Evolutionary conservation across 2,888 invertebrate genomes (phyloP).

Genomic region (Apomyelois bistriatella): DNA sequence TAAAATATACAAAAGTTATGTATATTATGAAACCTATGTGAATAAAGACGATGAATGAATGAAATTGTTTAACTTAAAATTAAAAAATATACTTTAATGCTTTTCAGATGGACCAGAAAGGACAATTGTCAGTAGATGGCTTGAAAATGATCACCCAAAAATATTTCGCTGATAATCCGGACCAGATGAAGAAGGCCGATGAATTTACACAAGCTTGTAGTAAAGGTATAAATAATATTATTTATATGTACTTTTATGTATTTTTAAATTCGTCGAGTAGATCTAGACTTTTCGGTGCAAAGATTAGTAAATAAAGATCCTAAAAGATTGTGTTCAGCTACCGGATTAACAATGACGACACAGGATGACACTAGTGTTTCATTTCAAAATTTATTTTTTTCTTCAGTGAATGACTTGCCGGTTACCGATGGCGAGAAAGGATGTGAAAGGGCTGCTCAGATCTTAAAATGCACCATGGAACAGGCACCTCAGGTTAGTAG

Average conservation of each 20-base stretch:
- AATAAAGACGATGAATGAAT: too few relatives aligned
- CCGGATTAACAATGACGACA: too few relatives aligned
- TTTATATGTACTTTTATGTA: not conserved
- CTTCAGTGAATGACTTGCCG: slow-evolving; percentile 41
- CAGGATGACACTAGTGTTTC: too few relatives aligned
- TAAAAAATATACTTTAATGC: not conserved
- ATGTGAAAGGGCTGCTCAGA: slow-evolving; percentile 52
- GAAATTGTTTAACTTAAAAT: too few relatives aligned
- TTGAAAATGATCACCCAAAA: slow-evolving; percentile 44
- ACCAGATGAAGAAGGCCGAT: slow-evolving; percentile 43
- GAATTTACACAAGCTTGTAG: slow-evolving; percentile 58
- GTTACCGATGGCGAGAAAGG: slow-evolving; percentile 48
- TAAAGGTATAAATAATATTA: slow-evolving; percentile 37
- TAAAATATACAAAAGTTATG: too few relatives aligned
- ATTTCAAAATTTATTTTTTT: not conserved
- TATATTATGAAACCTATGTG: too few relatives aligned
- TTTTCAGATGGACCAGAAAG: slow-evolving; percentile 61
- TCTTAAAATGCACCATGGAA: slow-evolving; percentile 46
- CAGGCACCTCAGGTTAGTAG: slow-evolving; percentile 38
- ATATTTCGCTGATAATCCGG: slow-evolving; percentile 47
- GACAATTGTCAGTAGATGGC: slow-evolving; percentile 53
- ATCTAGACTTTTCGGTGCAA: too few relatives aligned
- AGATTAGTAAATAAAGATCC: too few relatives aligned
- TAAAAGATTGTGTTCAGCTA: too few relatives aligned
- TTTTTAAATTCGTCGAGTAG: too few relatives aligned